Evolutionary conservation across 2,113 vertebrate genomes (phyloP), one percentile per base, ranked within the genome.

Genomic region (Desmodus rotundus): DNA sequence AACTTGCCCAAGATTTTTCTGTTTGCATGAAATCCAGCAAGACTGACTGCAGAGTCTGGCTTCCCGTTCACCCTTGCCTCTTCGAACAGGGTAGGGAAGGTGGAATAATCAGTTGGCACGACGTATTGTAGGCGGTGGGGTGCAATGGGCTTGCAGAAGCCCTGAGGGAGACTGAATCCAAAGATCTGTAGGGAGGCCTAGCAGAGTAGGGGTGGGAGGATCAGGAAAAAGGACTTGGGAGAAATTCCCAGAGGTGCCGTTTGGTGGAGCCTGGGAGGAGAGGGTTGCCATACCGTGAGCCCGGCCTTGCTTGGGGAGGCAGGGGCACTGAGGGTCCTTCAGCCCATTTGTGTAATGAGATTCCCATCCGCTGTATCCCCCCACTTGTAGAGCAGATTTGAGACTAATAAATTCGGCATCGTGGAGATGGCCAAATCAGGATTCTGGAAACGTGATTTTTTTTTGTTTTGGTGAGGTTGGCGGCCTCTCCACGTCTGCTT

Each of bases 401-500:
- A 54, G 72, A 95, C 56, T 33, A 92, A 47, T 86, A 38, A 91
- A 50, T 28, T 93, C 1, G 22, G 85, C 85, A 26, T 36, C 38
- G 33, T 7, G 31, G 54, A 88, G 38, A 45, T 87, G 86, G 85
- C 88, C 92, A 86, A 81, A 74, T 89, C 73, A 89, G 73, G 72
- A 74, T 92, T 74, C 86, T 87, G 0, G 58, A 93, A 95, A 89
- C 0, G 6, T 68, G 82, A 88, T 82, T 95, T 58, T 91, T 93
- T 31, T 31, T 33, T 93, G 88, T 96, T 96, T 94, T 65, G 89
- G 88, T 89, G 87, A 93, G n/a, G 24, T 70, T 90, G 94, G 91
- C 82, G 81, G 73, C 47, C 22, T 17, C 68, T 68, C 67, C 38
- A 9, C 26, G 58, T 87, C 87, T 96, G 88, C 50, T 96, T 93